Evolutionary conservation across 1,140 invertebrate species (phyloP).

Genomic region (Triops longicaudatus): DNA sequence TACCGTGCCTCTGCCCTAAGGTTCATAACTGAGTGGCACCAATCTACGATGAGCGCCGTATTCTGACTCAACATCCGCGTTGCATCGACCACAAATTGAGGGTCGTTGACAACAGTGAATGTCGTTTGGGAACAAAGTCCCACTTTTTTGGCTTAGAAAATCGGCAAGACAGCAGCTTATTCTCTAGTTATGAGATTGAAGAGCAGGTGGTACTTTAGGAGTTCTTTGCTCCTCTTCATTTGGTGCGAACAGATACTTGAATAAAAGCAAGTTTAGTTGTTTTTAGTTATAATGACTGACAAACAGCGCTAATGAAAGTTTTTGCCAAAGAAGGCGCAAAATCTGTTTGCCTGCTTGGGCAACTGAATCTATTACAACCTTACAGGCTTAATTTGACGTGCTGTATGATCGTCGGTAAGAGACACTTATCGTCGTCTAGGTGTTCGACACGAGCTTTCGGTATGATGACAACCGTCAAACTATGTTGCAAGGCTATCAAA

Average conservation of each 20-base stretch:
- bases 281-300: too few relatives aligned
- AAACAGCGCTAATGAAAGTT: too few relatives aligned
- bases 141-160: neutral
- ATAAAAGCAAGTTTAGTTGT: neutral
- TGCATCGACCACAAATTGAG: neutral
- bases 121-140: neutral
- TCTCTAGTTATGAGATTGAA: neutral
- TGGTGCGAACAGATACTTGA: neutral
- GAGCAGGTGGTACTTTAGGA: neutral
- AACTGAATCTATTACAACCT: too few relatives aligned
- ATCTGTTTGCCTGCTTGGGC: too few relatives aligned
- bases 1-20: neutral
- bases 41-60: neutral
- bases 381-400: too few relatives aligned
- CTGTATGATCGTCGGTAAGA: too few relatives aligned
- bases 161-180: neutral
- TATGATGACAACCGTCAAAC: too few relatives aligned
- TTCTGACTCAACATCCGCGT: slow-evolving; percentile 1
- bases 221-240: neutral
- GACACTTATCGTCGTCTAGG: too few relatives aligned
- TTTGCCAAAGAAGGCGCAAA: too few relatives aligned
- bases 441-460: too few relatives aligned
- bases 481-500: too few relatives aligned
- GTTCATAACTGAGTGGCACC: neutral
- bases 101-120: neutral